Evolutionary conservation across 2,888 invertebrate genomes (phyloP).

Genomic region (Apamea sordens): DNA sequence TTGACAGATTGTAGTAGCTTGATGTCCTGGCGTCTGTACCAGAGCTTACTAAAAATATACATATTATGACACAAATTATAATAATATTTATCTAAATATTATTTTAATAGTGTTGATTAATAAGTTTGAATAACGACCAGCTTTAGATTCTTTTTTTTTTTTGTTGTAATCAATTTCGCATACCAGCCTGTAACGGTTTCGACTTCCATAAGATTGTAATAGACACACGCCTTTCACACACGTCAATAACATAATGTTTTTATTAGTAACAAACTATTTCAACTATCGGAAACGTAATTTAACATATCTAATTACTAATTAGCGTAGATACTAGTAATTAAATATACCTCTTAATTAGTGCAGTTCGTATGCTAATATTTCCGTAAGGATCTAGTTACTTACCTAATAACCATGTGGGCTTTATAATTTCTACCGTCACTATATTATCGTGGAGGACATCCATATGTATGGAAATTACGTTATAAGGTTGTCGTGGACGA

Average conservation of each 20-base stretch:
- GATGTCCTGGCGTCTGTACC: no score
- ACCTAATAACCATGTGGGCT: not conserved
- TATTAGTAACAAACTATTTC: not conserved
- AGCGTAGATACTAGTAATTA: not conserved
- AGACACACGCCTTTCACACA: not conserved
- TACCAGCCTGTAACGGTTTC: not conserved
- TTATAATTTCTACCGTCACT: not conserved
- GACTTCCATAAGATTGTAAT: slow-evolving; percentile 1
- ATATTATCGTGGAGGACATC: no score
- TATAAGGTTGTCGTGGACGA: not conserved
- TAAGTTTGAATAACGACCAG: not conserved
- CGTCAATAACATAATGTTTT: slow-evolving; percentile 3
- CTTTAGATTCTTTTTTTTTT: no score
- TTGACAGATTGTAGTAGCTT: no score
- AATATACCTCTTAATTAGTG: slow-evolving; percentile 24
- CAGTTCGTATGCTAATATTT: not conserved
- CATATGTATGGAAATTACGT: not conserved
- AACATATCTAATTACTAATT: slow-evolving; percentile 11
- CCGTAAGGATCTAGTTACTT: not conserved
- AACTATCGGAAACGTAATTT: not conserved
- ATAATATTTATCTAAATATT: not conserved
- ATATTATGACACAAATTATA: no score
- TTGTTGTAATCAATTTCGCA: not conserved
- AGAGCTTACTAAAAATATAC: not conserved
- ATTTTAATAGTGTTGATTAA: not conserved